Conservation (phyloP, 2,113 vertebrate genomes). For the Prietella phreatophila region DNA sequence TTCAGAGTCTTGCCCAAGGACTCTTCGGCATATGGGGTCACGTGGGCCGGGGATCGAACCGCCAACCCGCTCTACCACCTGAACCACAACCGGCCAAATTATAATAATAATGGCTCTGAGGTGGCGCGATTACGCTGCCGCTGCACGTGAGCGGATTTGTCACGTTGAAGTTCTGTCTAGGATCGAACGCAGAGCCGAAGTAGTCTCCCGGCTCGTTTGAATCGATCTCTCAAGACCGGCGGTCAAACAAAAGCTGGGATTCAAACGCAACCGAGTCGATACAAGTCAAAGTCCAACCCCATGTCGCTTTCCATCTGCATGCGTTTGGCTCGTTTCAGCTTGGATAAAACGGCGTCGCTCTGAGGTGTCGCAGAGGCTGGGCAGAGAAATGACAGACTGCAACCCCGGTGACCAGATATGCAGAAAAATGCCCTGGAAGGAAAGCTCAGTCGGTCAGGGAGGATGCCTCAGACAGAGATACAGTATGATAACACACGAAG, state of each 20-base stretch:
- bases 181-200: neutral
- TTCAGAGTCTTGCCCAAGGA: too few species aligned
- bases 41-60: too few species aligned
- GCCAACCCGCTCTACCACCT: too few species aligned
- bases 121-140: slow-evolving; percentile 31
- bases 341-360: neutral
- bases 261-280: neutral
- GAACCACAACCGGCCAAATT: too few species aligned
- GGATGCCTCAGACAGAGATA: neutral
- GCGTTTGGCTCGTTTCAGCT: neutral
- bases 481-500: too few species aligned
- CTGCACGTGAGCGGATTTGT: slow-evolving; percentile 30
- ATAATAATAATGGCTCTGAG: slow-evolving; percentile 42
- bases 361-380: neutral
- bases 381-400: neutral
- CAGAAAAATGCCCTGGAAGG: neutral
- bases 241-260: neutral
- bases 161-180: slow-evolving; percentile 17
- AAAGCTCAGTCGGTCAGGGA: slow-evolving; percentile 2
- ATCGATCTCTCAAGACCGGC: neutral
- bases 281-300: neutral
- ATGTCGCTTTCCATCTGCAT: neutral
- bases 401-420: neutral
- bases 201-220: neutral
- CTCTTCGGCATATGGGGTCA: too few species aligned